phyloP scores from a whole-genome alignment of 1,140 invertebrate species.

The Nautilus pompilius region DNA sequence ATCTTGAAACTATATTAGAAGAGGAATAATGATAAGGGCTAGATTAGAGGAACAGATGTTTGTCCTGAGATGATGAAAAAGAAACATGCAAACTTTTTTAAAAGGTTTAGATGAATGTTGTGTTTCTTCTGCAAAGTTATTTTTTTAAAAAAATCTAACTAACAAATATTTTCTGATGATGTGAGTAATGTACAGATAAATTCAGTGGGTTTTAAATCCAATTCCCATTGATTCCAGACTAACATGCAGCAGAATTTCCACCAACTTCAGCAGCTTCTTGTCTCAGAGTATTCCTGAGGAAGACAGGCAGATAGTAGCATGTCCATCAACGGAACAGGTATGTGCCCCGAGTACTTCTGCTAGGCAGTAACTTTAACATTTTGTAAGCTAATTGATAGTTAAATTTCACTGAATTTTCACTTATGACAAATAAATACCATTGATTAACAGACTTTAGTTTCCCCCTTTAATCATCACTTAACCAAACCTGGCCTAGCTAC shows the following conservation, averaged over 20 bases:
- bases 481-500: no score
- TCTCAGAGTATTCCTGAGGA: slow-evolving; percentile 74
- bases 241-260: slow-evolving; percentile 83
- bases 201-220: background rate
- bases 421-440: background rate
- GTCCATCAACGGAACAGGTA: slow-evolving; percentile 86
- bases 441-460: no score
- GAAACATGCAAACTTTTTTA: no score
- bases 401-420: background rate
- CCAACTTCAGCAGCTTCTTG: slow-evolving; percentile 74
- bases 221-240: slow-evolving; percentile 63
- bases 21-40: no score
- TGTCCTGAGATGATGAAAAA: no score
- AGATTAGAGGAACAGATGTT: background rate
- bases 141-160: background rate
- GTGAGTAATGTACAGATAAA: background rate
- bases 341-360: slow-evolving; percentile 33
- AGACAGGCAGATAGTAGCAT: slow-evolving; percentile 78
- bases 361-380: background rate
- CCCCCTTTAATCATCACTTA: background rate
- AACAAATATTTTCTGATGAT: background rate
- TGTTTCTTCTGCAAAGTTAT: background rate
- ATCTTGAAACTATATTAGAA: no score
- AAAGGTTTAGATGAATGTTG: background rate
- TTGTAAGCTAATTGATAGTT: background rate